Percentiles rank a stretch among this genome's conserved stretches.
Conservation (phyloP, 2,888 invertebrate genomes). For the Mycogona germanica region DNA sequence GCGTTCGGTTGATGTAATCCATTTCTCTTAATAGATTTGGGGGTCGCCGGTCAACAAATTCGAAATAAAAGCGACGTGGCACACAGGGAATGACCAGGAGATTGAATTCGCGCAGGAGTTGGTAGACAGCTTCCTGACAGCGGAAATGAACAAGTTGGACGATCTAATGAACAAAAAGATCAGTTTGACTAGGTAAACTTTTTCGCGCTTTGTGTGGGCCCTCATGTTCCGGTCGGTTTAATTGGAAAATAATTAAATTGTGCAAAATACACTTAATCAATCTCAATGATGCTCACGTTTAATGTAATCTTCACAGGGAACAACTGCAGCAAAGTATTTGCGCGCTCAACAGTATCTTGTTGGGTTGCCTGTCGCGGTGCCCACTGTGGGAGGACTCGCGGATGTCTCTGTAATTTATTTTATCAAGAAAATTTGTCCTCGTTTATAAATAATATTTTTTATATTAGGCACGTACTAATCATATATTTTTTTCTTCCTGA, state of each 20-base stretch:
- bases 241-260: no score
- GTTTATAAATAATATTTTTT: no score
- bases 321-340: conserved; percentile 8
- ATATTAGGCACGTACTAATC: no score
- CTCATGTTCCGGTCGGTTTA: neutral
- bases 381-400: conserved; percentile 4
- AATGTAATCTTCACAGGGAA: conserved; percentile 10
- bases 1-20: no score
- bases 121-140: conserved; percentile 41
- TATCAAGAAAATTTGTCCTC: no score
- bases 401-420: neutral
- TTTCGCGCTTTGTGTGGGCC: conserved; percentile 12
- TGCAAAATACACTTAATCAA: no score
- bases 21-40: conserved; percentile 50
- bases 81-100: conserved; percentile 57
- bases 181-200: conserved; percentile 36
- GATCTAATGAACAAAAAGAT: conserved; percentile 41
- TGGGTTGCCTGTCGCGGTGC: conserved; percentile 7
- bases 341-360: neutral
- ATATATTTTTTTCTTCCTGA: no score
- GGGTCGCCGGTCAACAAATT: conserved; percentile 54
- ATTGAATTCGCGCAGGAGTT: conserved; percentile 51
- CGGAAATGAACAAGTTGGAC: conserved; percentile 48
- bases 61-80: conserved; percentile 58
- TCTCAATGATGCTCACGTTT: neutral